phyloP scores from a whole-genome alignment of 2,797 vertebrate species.

The Enteromius thamalakanensis region DNA sequence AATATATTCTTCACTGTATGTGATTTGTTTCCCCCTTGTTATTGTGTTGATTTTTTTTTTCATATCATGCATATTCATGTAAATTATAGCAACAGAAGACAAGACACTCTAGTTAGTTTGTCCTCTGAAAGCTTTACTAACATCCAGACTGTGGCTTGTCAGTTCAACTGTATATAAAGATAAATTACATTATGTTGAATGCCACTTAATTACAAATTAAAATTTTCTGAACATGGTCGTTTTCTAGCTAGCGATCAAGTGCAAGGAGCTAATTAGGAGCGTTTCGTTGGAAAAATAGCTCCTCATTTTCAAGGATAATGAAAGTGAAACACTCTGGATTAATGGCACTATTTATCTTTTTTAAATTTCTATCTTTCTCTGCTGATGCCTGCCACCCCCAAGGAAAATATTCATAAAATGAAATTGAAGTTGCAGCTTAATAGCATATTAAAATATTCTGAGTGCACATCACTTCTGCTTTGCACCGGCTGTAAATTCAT shows the following conservation, averaged over 20 bases:
- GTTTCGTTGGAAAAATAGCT: conserved; percentile 98
- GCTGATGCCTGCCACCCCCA: conserved; percentile 94
- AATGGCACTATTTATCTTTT: conserved; percentile 99
- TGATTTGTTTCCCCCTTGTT: neutral
- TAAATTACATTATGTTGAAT: conserved; percentile 98
- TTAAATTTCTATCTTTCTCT: conserved; percentile 99
- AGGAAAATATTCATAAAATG: conserved; percentile 99
- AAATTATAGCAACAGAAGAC: too few species aligned
- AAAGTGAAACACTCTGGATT: conserved; percentile 98
- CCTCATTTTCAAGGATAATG: conserved; percentile 99
- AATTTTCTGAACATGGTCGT: conserved; percentile 99
- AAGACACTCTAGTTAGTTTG: neutral
- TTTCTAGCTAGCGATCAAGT: conserved; percentile 98
- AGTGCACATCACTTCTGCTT: conserved; percentile 99
- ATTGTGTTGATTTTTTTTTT: neutral
- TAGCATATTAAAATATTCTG: conserved; percentile 99
- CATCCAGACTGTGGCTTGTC: conserved; percentile 92
- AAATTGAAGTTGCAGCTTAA: conserved; percentile 99
- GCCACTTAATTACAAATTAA: conserved; percentile 97
- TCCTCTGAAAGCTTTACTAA: conserved; percentile 81
- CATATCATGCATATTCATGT: neutral
- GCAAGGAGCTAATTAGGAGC: conserved; percentile 97
- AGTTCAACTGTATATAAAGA: conserved; percentile 95
- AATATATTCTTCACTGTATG: neutral
- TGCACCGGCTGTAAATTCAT: conserved; percentile 98